Conservation (phyloP, 1,140 invertebrate species). For the Drosophila orosa region DNA sequence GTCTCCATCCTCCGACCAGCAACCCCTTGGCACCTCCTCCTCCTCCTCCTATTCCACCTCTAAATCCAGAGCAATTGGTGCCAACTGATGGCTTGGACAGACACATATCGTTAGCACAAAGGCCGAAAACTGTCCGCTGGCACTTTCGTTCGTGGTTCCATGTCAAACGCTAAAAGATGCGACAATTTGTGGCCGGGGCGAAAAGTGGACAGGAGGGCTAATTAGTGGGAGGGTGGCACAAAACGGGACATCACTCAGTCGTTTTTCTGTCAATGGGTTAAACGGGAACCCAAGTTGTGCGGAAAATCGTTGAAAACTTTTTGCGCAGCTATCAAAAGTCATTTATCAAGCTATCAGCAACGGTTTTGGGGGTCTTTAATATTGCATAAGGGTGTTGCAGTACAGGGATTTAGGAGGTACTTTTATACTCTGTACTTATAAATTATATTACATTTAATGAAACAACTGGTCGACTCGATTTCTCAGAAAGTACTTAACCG, state of each 20-base stretch:
- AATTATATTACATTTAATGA: no score
- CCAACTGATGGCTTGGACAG: slow-evolving; percentile 61
- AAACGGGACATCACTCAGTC: slow-evolving; percentile 5
- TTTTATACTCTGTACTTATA: no score
- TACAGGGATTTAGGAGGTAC: no score
- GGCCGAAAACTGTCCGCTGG: slow-evolving; percentile 48
- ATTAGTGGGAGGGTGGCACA: slow-evolving; percentile 52
- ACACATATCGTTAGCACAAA: slow-evolving; percentile 73
- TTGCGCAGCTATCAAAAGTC: slow-evolving; percentile 7
- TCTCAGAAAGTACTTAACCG: no score
- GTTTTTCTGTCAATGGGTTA: slow-evolving; percentile 59
- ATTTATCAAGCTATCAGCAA: slow-evolving; percentile 40
- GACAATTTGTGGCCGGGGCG: slow-evolving; percentile 63
- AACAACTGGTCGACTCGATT: no score
- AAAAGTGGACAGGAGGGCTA: slow-evolving; percentile 53
- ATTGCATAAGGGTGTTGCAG: background rate
- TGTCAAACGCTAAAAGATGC: slow-evolving; percentile 74
- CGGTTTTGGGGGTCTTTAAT: background rate
- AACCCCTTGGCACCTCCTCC: slow-evolving; percentile 15
- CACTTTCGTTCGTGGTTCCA: slow-evolving; percentile 48
- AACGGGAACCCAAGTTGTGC: slow-evolving; percentile 14
- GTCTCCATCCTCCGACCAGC: slow-evolving; percentile 24
- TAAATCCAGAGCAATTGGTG: slow-evolving; percentile 42
- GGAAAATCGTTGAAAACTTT: slow-evolving; percentile 19
- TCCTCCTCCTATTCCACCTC: background rate